Conservation (phyloP, 2,888 invertebrate species). For the Reticulitermes lucifugus region DNA sequence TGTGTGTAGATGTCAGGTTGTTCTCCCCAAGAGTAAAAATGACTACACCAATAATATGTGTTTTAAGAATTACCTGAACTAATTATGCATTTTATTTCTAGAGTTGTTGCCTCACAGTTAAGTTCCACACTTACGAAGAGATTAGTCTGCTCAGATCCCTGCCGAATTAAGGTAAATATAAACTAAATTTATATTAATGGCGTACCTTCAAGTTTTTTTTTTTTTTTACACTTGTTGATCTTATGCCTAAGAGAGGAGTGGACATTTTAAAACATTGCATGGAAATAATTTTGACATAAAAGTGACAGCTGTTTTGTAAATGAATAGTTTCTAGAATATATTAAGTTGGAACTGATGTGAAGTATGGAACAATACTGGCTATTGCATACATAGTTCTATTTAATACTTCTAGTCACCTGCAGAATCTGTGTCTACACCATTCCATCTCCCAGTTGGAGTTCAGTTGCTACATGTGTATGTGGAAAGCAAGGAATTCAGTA, state of each 20-base stretch:
- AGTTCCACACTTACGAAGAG: slow-evolving; percentile 80
- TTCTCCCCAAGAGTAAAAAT: no score
- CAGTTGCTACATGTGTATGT: slow-evolving; percentile 84
- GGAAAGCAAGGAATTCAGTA: slow-evolving; percentile 68
- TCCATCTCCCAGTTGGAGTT: slow-evolving; percentile 83
- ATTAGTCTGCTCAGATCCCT: slow-evolving; percentile 85
- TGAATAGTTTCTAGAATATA: no score
- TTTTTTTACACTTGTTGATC: no score
- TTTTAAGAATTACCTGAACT: background rate
- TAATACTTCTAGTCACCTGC: slow-evolving; percentile 71
- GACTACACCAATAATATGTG: no score
- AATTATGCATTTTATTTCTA: slow-evolving; percentile 60
- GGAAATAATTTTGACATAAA: no score
- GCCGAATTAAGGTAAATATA: slow-evolving; percentile 74
- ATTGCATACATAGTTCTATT: background rate
- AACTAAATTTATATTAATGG: background rate
- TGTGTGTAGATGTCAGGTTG: no score
- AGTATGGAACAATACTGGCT: no score
- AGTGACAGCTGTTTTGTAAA: no score
- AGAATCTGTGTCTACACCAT: slow-evolving; percentile 73
- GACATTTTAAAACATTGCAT: no score
- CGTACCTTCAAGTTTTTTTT: no score
- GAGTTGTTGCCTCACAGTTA: slow-evolving; percentile 85
- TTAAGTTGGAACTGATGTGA: no score
- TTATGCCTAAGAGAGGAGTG: no score